These are phyloP conservation scores for Cebus imitator DNA, from an alignment of 2,113 vertebrate species.

Conservation along the genomic window DNA sequence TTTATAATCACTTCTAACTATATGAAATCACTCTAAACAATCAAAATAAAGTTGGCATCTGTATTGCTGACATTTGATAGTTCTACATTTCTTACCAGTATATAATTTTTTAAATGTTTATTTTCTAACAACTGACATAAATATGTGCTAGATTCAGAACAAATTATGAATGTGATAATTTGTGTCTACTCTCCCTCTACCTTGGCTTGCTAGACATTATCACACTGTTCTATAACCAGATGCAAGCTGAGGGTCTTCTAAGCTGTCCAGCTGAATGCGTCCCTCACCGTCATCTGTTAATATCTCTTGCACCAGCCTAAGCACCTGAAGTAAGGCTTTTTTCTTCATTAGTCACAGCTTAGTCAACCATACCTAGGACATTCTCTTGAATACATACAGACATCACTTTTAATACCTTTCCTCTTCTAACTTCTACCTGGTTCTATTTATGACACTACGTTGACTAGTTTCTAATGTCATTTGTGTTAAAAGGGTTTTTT, in stretches of 20 bases:
- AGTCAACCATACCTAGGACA: not conserved
- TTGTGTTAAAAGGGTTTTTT: not conserved
- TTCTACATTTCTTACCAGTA: not conserved
- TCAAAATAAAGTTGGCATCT: not conserved
- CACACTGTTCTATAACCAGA: not conserved
- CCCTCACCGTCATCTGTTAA: not conserved
- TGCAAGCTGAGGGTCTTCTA: not conserved
- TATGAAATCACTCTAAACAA: not conserved
- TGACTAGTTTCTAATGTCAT: slow-evolving; percentile 7
- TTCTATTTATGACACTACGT: not conserved
- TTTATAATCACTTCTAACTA: slow-evolving; percentile 33
- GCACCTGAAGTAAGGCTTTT: not conserved
- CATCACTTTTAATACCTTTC: not conserved
- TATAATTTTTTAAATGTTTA: not conserved
- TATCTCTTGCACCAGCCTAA: not conserved
- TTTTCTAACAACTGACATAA: not conserved
- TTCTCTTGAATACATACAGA: not conserved
- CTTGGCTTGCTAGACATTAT: not conserved
- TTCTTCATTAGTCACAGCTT: not conserved
- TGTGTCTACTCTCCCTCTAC: not conserved
- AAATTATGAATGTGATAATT: not conserved
- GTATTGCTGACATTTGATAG: not conserved
- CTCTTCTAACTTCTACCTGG: not conserved
- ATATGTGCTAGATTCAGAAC: not conserved
- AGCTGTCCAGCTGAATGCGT: not conserved